Percentiles rank a stretch among this genome's conserved stretches.
phyloP scores from a whole-genome alignment of 2,113 vertebrate genomes.

The Hippopotamus amphibius region DNA sequence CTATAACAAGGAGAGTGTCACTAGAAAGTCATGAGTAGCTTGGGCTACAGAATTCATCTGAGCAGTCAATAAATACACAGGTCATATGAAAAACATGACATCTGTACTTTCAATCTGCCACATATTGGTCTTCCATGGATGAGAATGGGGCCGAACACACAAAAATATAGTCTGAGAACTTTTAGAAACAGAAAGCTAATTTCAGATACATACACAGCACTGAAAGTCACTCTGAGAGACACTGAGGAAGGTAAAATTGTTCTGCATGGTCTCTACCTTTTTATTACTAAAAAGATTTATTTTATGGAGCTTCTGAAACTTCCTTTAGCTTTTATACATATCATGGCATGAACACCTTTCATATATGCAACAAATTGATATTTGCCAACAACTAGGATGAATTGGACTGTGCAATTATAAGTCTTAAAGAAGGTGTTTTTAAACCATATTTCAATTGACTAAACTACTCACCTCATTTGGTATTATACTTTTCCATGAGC shows the following conservation, averaged over 20 bases:
- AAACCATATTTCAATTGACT: not conserved
- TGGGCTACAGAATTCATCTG: not conserved
- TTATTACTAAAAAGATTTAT: not conserved
- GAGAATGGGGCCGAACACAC: not conserved
- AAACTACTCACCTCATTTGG: not conserved
- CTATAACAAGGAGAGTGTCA: not conserved
- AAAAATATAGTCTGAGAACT: constrained; percentile 21
- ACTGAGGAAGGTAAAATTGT: not conserved
- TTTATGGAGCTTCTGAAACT: not conserved
- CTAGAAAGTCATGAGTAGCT: not conserved
- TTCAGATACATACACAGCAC: not conserved
- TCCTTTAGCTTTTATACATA: not conserved
- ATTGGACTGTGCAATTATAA: not conserved
- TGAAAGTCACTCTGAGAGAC: not conserved
- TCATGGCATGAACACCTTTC: not conserved
- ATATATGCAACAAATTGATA: not conserved
- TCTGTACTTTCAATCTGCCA: not conserved
- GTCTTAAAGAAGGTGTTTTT: not conserved
- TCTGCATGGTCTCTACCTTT: not conserved
- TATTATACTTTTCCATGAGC: not conserved
- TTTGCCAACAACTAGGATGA: not conserved
- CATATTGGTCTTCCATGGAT: not conserved
- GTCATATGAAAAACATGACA: not conserved
- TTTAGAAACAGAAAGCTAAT: constrained; percentile 16
- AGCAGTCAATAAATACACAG: not conserved